Evolutionary conservation across 64 coral and sea anemone species (phyloP).

Genomic region (Anthopleura sola): DNA sequence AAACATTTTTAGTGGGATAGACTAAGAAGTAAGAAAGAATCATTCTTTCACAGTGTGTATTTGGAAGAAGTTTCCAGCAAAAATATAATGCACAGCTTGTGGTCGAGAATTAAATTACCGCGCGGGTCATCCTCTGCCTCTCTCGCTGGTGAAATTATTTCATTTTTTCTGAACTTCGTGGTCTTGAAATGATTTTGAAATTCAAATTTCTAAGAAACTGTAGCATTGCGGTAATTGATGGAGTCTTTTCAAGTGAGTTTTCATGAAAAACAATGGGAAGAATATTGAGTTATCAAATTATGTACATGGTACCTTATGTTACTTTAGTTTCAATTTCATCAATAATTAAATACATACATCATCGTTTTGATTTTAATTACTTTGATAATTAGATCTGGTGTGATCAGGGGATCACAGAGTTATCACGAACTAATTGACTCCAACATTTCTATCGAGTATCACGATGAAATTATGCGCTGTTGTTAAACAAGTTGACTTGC

Average conservation of each 20-base stretch:
- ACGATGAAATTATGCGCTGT: background rate
- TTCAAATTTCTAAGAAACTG: background rate
- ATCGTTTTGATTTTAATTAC: conserved; percentile 24
- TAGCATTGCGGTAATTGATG: background rate
- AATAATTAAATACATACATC: background rate
- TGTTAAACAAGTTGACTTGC: background rate
- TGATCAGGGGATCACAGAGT: background rate
- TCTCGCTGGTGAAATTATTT: too few species aligned
- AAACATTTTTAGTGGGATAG: too few species aligned
- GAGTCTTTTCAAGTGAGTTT: background rate
- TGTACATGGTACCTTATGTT: background rate
- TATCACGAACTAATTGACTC: background rate
- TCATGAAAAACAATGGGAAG: background rate
- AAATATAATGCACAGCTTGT: too few species aligned
- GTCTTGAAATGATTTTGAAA: background rate
- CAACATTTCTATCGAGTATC: background rate
- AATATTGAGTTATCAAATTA: background rate
- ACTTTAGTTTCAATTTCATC: background rate
- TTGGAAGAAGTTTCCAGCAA: too few species aligned
- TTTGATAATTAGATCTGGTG: conserved; percentile 16
- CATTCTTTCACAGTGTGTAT: too few species aligned
- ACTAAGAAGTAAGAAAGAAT: too few species aligned
- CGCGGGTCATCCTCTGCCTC: too few species aligned
- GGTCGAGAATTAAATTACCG: too few species aligned
- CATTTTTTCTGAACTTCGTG: background rate